A percentile compares a stretch with the other conserved stretches of the same genome.
phyloP scores from a whole-genome alignment of 2,888 invertebrate genomes.

The Dryobota labecula region DNA sequence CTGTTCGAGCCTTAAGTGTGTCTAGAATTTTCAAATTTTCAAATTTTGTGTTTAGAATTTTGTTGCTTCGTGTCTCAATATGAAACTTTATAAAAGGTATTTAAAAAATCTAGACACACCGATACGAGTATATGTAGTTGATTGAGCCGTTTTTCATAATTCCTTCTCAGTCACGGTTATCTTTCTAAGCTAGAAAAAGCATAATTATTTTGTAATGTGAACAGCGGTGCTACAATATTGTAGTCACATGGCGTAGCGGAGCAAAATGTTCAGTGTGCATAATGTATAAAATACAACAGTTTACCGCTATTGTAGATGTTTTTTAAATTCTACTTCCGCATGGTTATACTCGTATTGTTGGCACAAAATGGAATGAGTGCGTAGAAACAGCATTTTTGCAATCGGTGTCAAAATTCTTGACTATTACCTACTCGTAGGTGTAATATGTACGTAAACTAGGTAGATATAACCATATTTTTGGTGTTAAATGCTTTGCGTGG shows the following conservation, averaged over 20 bases:
- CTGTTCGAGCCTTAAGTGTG: too few species aligned
- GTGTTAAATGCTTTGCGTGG: neutral
- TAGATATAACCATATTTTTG: neutral
- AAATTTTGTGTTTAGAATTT: too few species aligned
- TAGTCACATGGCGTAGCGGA: constrained; percentile 8
- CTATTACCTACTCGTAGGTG: neutral
- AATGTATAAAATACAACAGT: constrained; percentile 37
- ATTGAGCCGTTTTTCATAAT: too few species aligned
- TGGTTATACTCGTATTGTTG: constrained; percentile 19
- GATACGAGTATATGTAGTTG: too few species aligned
- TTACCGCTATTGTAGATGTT: constrained; percentile 39
- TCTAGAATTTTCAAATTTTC: too few species aligned
- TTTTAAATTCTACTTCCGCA: constrained; percentile 39
- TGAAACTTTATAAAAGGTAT: too few species aligned
- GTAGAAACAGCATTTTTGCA: constrained; percentile 43
- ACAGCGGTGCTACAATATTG: constrained; percentile 7
- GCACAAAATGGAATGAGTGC: constrained; percentile 28
- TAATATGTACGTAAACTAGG: neutral
- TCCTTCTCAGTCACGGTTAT: too few species aligned
- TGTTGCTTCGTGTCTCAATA: too few species aligned
- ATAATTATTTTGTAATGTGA: neutral
- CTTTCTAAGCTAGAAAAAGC: neutral
- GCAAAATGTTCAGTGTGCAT: constrained; percentile 23
- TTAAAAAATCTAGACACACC: too few species aligned
- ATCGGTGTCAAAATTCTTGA: constrained; percentile 34